Percentiles rank a stretch among this genome's conserved stretches.
These are phyloP conservation scores for Melierax canorus DNA, from an alignment of 2,113 vertebrate genomes.

Conservation along the genomic window DNA sequence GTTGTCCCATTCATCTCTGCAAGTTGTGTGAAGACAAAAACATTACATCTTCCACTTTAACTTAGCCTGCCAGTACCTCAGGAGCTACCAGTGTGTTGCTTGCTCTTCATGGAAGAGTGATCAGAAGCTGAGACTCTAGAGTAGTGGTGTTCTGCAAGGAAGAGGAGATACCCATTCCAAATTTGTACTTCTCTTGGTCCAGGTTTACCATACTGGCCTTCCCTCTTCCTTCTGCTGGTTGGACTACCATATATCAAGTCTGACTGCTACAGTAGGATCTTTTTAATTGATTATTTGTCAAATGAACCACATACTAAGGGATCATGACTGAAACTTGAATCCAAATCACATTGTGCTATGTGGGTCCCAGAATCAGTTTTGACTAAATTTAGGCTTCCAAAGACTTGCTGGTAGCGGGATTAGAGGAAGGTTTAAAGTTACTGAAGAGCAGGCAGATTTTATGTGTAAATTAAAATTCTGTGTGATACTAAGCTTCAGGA, in stretches of 20 bases:
- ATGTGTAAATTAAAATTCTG: not conserved
- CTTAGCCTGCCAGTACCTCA: not conserved
- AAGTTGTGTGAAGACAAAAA: not conserved
- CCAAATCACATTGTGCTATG: not conserved
- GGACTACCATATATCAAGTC: not conserved
- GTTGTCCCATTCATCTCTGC: not conserved
- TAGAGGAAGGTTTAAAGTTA: not conserved
- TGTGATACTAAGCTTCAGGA: not conserved
- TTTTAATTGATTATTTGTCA: not conserved
- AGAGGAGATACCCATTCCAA: not conserved
- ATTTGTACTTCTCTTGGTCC: not conserved
- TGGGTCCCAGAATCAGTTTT: not conserved
- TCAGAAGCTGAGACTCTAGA: not conserved
- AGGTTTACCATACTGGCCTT: not conserved
- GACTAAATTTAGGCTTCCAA: not conserved
- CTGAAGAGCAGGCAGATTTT: not conserved
- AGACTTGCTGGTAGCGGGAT: not conserved
- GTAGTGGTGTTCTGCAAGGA: not conserved
- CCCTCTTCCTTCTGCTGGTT: not conserved
- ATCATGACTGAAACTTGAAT: not conserved
- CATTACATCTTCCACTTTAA: not conserved
- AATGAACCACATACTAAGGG: not conserved
- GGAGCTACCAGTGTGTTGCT: not conserved
- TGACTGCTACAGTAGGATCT: not conserved
- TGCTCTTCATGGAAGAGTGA: not conserved